Percentiles rank a stretch among this genome's conserved stretches.
Evolutionary conservation across 2,113 vertebrate species (phyloP).

Genomic region (Leucopsar rothschildi): DNA sequence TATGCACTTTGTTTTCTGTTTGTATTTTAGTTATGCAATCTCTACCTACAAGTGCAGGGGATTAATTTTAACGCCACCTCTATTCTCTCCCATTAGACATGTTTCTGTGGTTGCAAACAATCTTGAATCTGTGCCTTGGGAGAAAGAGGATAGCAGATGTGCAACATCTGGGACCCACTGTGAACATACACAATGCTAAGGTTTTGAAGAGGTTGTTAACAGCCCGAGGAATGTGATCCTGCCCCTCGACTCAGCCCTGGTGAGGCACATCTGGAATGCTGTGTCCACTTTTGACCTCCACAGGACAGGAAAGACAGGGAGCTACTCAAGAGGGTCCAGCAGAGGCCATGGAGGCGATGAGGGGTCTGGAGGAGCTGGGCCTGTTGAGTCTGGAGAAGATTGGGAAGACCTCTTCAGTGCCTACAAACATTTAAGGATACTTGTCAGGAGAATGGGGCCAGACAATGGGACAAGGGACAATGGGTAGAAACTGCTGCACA

Average conservation of each 20-base stretch:
- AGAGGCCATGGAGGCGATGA: neutral
- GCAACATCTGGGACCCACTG: neutral
- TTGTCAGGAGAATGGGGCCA: too few species aligned
- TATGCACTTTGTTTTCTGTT: neutral
- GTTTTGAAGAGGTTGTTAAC: neutral
- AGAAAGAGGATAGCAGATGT: neutral
- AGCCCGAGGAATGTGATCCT: neutral
- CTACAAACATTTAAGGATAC: neutral
- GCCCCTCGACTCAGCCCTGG: neutral
- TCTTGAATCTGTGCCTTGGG: neutral
- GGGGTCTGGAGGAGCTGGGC: neutral
- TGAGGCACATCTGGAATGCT: neutral
- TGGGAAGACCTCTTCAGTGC: neutral
- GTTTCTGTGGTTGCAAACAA: neutral
- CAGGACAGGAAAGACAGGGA: neutral
- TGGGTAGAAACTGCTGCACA: neutral
- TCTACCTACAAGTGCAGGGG: neutral
- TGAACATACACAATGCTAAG: neutral
- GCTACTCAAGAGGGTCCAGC: neutral
- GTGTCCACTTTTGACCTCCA: neutral
- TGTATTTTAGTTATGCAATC: neutral
- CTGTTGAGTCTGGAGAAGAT: neutral
- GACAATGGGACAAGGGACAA: neutral
- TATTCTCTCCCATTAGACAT: accelerated
- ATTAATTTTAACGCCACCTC: neutral